A percentile compares a stretch with the other conserved stretches of the same genome.
Conservation (phyloP, 2,888 invertebrate genomes). For the Tineola bisselliella region DNA sequence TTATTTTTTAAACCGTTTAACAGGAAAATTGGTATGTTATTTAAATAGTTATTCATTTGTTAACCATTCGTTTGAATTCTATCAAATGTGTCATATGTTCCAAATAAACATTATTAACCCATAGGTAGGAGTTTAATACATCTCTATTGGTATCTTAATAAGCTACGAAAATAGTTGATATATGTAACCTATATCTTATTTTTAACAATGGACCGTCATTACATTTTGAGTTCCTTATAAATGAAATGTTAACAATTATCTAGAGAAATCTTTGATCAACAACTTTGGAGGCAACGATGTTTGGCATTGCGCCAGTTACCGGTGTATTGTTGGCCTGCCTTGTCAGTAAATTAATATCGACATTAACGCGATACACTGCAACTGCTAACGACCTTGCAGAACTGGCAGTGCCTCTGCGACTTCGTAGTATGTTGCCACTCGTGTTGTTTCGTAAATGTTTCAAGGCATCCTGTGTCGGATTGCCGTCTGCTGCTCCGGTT, state of each 20-base stretch:
- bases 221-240: background rate
- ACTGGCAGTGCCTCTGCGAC: conserved; percentile 5
- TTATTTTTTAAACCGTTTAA: background rate
- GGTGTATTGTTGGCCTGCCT: conserved; percentile 44
- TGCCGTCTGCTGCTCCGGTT: background rate
- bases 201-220: no score
- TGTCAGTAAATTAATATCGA: conserved; percentile 57
- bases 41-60: background rate
- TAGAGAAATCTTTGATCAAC: conserved; percentile 10
- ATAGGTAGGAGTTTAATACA: no score
- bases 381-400: conserved; percentile 12
- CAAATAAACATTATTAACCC: no score
- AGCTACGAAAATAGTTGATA: no score
- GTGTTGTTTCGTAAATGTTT: conserved; percentile 12
- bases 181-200: no score
- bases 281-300: conserved; percentile 24
- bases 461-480: conserved; percentile 8
- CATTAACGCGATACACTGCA: conserved; percentile 27
- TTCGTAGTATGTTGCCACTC: conserved; percentile 9
- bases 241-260: conserved; percentile 4
- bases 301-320: conserved; percentile 49
- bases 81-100: no score
- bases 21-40: background rate
- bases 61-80: no score
- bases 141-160: no score